phyloP scores from a whole-genome alignment of 1,140 invertebrate genomes.

The Philopotamus ludificatus region DNA sequence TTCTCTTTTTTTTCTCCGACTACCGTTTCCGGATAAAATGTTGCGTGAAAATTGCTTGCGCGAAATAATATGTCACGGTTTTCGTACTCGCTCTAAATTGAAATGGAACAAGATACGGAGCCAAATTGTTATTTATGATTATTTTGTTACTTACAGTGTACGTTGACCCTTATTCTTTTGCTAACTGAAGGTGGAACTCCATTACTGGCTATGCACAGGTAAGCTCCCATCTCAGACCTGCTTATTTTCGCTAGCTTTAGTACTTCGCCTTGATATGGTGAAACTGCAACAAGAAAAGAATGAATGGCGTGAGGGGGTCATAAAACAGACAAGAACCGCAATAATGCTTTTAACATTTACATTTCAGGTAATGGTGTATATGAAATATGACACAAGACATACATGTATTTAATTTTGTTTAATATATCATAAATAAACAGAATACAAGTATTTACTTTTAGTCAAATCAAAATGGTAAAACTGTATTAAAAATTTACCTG shows the following conservation, averaged over 20 bases:
- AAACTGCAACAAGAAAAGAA: constrained; percentile 55
- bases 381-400: too few species aligned
- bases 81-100: too few species aligned
- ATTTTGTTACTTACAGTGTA: constrained; percentile 75
- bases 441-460: too few species aligned
- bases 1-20: background rate
- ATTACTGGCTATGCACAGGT: constrained; percentile 81
- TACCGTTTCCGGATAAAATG: background rate
- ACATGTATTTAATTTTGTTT: too few species aligned
- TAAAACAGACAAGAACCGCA: too few species aligned
- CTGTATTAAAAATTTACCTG: too few species aligned
- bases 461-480: too few species aligned
- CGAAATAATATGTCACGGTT: background rate
- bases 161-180: constrained; percentile 79
- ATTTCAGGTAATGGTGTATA: too few species aligned
- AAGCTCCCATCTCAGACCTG: constrained; percentile 84
- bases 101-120: background rate
- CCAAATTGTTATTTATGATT: background rate
- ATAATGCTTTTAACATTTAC: too few species aligned
- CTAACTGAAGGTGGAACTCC: constrained; percentile 78
- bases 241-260: constrained; percentile 79
- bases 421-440: too few species aligned
- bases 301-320: background rate
- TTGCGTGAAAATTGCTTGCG: background rate
- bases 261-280: constrained; percentile 69